Evolutionary conservation across 2,113 vertebrate genomes (phyloP).

Genomic region (Stegastes partitus): DNA sequence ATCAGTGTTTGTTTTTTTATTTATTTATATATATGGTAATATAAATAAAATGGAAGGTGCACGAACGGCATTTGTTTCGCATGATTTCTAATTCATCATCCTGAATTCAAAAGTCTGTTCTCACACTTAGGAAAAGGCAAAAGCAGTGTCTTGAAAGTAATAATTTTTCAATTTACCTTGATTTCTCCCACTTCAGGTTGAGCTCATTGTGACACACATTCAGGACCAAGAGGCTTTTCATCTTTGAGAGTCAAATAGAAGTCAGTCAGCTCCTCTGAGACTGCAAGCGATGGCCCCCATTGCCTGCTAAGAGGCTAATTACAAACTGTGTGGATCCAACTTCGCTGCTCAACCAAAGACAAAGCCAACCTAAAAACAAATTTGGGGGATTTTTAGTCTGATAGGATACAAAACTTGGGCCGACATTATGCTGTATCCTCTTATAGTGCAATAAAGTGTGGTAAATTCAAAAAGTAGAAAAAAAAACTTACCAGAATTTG

Average conservation of each 20-base stretch:
- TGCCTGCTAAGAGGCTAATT: constrained; percentile 42
- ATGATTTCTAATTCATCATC: not conserved
- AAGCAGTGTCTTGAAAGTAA: not conserved
- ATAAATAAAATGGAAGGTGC: not conserved
- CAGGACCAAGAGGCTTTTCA: constrained; percentile 16
- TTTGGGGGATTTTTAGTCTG: not conserved
- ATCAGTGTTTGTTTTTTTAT: too few relatives aligned
- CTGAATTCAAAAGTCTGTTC: not conserved
- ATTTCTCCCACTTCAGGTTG: constrained; percentile 14
- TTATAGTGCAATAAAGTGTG: too few relatives aligned
- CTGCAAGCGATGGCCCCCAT: not conserved
- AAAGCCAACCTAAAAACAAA: constrained; percentile 28
- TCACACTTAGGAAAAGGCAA: not conserved
- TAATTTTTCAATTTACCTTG: not conserved
- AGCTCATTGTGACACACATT: not conserved
- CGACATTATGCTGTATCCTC: too few relatives aligned
- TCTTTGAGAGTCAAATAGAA: not conserved
- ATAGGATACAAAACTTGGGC: too few relatives aligned
- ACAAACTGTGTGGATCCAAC: constrained; percentile 36
- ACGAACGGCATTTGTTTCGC: too few relatives aligned
- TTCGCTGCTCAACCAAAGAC: constrained; percentile 31
- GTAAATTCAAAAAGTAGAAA: too few relatives aligned
- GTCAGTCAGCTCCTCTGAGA: constrained; percentile 2
- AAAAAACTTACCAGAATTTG: too few relatives aligned
- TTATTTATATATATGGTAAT: too few relatives aligned